Evolutionary conservation across 2,113 vertebrate genomes (phyloP).

Genomic region (Pipa parva): DNA sequence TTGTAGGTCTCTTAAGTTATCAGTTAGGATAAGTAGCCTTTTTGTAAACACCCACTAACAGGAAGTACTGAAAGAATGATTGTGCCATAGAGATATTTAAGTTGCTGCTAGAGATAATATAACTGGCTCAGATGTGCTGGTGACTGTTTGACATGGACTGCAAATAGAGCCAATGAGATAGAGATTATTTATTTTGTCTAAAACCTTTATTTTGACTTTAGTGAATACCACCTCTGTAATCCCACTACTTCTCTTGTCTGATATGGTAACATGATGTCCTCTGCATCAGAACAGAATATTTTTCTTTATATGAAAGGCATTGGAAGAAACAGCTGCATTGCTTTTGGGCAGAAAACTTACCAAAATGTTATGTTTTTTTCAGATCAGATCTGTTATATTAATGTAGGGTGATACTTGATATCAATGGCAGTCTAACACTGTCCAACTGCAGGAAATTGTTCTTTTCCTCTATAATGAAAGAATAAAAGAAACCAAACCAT

Average conservation of each 20-base stretch:
- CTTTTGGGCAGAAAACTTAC: too few relatives aligned
- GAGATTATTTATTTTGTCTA: background rate
- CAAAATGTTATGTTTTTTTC: too few relatives aligned
- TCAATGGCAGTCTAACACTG: too few relatives aligned
- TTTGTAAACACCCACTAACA: slow-evolving; percentile 39
- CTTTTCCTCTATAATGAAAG: too few relatives aligned
- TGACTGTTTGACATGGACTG: slow-evolving; percentile 29
- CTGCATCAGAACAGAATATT: background rate
- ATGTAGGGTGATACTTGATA: too few relatives aligned
- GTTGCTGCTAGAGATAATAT: slow-evolving; percentile 38
- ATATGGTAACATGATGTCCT: background rate
- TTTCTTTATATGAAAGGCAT: background rate
- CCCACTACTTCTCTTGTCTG: background rate
- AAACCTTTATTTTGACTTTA: slow-evolving; percentile 21
- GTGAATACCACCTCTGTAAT: background rate
- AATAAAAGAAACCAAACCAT: too few relatives aligned
- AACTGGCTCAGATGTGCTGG: slow-evolving; percentile 10
- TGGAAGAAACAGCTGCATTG: background rate
- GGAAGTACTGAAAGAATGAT: slow-evolving; percentile 25
- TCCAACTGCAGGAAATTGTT: too few relatives aligned
- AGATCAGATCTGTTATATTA: too few relatives aligned
- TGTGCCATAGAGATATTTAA: slow-evolving; percentile 4
- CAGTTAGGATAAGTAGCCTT: slow-evolving; percentile 28
- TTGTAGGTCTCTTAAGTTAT: slow-evolving; percentile 34
- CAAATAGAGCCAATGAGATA: slow-evolving; percentile 23